Base-by-base conservation (phyloP, 2,888 invertebrate genomes). In the Aporophyla lueneburgensis region DNA sequence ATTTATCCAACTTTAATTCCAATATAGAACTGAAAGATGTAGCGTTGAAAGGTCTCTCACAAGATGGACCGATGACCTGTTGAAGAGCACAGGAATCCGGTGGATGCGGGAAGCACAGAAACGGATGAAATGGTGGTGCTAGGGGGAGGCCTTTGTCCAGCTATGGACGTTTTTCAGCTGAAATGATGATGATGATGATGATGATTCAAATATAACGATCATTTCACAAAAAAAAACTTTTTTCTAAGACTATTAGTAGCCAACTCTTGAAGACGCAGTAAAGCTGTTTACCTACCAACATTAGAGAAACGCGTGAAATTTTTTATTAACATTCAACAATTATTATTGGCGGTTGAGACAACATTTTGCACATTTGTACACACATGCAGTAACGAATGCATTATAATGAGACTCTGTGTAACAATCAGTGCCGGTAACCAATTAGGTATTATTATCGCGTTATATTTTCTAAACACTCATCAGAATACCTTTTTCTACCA, bases 381-480 rank as follows among this genome's bases (percentile, higher is more conserved):
- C 70, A 58, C 72, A 72, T n/a, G 76, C 84, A 61, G 85, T 84
- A 84, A 74, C 85, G 81, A 84, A 84, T 85, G 74, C 85, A 78
- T 65, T 84, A 72, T 85, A 84, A 85, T 84, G 85, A 85, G 81
- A 78, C 68, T 81, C 62, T 49, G 27, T 84, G 83, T 85, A 56
- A 58, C 83, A 77, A 84, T 84, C 82, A 81, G 85, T 78, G 78
- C 74, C 78, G 78, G 82, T 81, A 16, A 70, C 78, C 81, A 84
- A 82, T 83, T 86, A 83, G 75, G 80, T 85, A 73, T 71, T 79
- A 82, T 72, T 82, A 76, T 69, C 62, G 69, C 71, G 68, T 51
- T 76, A 76, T 76, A 76, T 81, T 83, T 80, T 77, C 81, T 84
- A 76, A 84, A 81, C 59, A 74, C 73, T 77, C 73, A 71, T 77